Evolutionary conservation across 2,888 invertebrate species (phyloP), one percentile per base, ranked within the genome.

Genomic region (Mimachlamys varia): DNA sequence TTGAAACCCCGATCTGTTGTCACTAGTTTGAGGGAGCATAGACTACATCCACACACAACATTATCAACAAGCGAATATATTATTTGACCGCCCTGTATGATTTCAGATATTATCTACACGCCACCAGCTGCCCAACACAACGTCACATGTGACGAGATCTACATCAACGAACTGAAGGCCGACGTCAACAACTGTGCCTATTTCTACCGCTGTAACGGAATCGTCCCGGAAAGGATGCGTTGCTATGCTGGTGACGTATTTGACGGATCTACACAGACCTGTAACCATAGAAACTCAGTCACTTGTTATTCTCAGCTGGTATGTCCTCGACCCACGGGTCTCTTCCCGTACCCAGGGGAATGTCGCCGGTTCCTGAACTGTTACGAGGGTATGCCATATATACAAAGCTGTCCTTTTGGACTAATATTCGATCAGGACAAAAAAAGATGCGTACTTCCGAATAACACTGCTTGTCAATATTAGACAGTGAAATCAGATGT

Each of bases 121-220:
- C 76, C 76, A 33, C 7, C 76, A 1, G 22, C 7, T 27, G 4
- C 33, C 12, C 76, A 27, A 5, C 76, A 76, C 27, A 76, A 76
- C 33, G 27, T 76, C 17, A 76, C 76, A 0, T 76, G 76, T 76
- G 76, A 76, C 76, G 76, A 76, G 12, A 27, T 76, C 19, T 76
- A 27, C 33, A 37, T 93, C 91, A 88, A 92, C 15, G 90, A 92
- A 44, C 88, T 94, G n/a, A 93, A 94, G 87, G 91, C 92, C 53
- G 94, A 94, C 55, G 94, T 93, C 0, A 93, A 93, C 22, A 94
- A 94, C 89, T 94, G 94, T 88, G 94, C 94, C 88, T 94, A 94
- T 88, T 93, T 90, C 88, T 94, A 93, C 88, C 93, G 93, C 88
- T 94, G 94, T 49, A 89, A 93, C 12, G 90, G 93, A 90, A 91